These are phyloP conservation scores for Saccostrea cuccullata DNA, from an alignment of 1,140 invertebrate species.

Conservation along the genomic window DNA sequence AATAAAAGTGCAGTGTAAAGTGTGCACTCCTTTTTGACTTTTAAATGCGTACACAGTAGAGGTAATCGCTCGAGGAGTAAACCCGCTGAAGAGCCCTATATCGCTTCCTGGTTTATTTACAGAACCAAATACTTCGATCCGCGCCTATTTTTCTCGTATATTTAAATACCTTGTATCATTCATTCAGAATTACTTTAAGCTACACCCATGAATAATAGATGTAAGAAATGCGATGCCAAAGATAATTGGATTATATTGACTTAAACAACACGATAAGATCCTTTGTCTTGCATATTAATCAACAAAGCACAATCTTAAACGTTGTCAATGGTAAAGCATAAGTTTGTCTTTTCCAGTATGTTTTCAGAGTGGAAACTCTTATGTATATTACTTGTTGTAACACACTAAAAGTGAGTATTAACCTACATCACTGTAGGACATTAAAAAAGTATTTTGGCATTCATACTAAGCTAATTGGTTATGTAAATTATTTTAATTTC, in stretches of 20 bases:
- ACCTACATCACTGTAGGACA: too few relatives aligned
- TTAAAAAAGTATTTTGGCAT: too few relatives aligned
- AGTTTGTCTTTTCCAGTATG: background rate
- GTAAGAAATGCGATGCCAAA: slow-evolving; percentile 19
- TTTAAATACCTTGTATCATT: slow-evolving; percentile 24
- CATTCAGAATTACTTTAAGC: background rate
- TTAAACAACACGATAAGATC: background rate
- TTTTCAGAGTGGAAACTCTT: background rate
- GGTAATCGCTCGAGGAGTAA: background rate
- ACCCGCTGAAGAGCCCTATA: background rate
- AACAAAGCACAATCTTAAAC: slow-evolving; percentile 12
- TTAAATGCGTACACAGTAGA: background rate
- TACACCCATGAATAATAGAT: slow-evolving; percentile 5
- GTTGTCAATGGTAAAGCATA: slow-evolving; percentile 19
- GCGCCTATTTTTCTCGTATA: background rate
- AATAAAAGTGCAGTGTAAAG: background rate
- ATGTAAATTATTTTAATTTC: too few relatives aligned
- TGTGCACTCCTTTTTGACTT: background rate
- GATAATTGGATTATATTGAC: slow-evolving; percentile 11
- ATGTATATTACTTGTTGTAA: too few relatives aligned
- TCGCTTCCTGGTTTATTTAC: background rate
- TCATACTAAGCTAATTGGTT: too few relatives aligned
- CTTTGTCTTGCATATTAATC: slow-evolving; percentile 11
- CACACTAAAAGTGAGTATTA: too few relatives aligned
- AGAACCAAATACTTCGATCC: background rate